These are phyloP conservation scores for Penaeus chinensis DNA, from an alignment of 1,140 invertebrate species.

Conservation along the genomic window DNA sequence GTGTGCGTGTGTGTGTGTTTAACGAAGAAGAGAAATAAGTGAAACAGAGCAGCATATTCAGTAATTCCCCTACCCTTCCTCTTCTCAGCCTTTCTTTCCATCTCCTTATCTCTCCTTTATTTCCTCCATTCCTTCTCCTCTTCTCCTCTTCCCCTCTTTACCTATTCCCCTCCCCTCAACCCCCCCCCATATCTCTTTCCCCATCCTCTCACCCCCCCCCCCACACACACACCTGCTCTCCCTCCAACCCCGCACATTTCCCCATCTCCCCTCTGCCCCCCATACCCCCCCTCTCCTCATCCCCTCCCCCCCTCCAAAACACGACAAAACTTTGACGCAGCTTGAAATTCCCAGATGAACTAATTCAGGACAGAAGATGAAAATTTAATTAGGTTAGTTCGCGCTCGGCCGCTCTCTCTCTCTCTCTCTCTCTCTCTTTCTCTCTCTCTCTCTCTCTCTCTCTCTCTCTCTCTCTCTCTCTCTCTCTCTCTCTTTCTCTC, in stretches of 20 bases:
- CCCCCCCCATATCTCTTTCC: no score
- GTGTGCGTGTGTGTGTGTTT: no score
- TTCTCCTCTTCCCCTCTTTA: no score
- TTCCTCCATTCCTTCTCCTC: no score
- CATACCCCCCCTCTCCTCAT: not conserved
- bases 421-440: not conserved
- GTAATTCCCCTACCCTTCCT: no score
- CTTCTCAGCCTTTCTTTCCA: no score
- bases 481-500: not conserved
- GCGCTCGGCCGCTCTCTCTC: not conserved
- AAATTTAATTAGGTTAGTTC: conserved; percentile 51
- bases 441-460: not conserved
- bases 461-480: not conserved
- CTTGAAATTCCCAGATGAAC: conserved; percentile 5
- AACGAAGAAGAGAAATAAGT: no score
- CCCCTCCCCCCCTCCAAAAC: not conserved
- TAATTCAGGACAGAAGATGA: conserved; percentile 33
- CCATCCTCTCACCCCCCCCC: no score
- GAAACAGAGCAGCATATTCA: no score
- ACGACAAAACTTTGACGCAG: not conserved
- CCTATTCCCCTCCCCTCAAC: no score
- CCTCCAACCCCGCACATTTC: not conserved
- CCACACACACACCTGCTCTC: no score
- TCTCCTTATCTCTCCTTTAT: no score
- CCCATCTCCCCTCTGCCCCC: not conserved